Percentiles rank a stretch among this genome's conserved stretches.
These are phyloP conservation scores for Lamellibrachia columna DNA, from an alignment of 2,888 invertebrate genomes.

Conservation along the genomic window DNA sequence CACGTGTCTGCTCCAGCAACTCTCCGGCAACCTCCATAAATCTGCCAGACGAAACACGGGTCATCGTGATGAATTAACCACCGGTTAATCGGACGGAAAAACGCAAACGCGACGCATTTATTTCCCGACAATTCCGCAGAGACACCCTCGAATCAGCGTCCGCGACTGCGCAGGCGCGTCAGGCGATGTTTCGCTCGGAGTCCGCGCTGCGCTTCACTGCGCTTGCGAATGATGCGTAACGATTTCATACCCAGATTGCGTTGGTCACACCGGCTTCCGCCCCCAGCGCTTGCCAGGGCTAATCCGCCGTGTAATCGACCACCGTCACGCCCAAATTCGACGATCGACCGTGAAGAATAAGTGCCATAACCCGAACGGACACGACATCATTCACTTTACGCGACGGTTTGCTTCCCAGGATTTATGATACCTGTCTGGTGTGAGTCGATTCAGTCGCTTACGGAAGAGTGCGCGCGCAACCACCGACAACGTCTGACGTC, in stretches of 20 bases:
- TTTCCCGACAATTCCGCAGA: background rate
- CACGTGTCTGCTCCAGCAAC: background rate
- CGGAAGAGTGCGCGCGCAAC: background rate
- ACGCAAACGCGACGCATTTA: slow-evolving; percentile 6
- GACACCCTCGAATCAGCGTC: background rate
- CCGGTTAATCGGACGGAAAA: background rate
- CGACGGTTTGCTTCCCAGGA: background rate
- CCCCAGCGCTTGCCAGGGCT: background rate
- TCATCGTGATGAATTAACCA: background rate
- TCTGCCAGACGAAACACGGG: background rate
- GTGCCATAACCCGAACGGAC: background rate
- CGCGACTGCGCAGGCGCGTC: background rate
- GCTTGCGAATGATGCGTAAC: background rate
- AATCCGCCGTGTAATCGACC: background rate
- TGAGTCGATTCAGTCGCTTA: background rate
- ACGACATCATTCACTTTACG: background rate
- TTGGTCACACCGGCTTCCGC: slow-evolving; percentile 4
- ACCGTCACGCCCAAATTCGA: background rate
- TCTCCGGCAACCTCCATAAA: background rate
- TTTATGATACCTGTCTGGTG: background rate
- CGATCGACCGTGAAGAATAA: background rate
- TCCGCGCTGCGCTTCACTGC: background rate
- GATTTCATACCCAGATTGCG: slow-evolving; percentile 12
- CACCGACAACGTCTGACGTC: background rate
- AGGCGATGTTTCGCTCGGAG: background rate